These are phyloP conservation scores for Drosophila auraria DNA, from an alignment of 1,140 invertebrate species.

Conservation along the genomic window DNA sequence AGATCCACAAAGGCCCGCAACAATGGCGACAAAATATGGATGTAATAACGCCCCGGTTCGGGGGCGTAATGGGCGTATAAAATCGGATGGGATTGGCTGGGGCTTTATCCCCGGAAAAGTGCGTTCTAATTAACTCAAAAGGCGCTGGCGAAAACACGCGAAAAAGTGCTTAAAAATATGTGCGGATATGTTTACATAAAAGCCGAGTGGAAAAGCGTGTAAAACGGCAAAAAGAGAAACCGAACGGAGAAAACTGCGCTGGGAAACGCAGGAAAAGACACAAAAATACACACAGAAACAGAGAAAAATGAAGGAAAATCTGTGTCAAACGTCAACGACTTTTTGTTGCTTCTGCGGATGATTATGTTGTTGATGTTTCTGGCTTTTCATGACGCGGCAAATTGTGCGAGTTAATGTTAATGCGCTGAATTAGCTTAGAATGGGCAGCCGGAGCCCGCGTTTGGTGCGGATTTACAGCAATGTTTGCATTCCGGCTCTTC, in stretches of 20 bases:
- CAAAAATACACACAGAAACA: slow-evolving; percentile 6
- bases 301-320: slow-evolving; percentile 37
- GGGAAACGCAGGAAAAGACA: slow-evolving; percentile 64
- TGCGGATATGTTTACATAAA: slow-evolving; percentile 59
- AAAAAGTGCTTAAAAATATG: slow-evolving; percentile 71
- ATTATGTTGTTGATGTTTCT: slow-evolving; percentile 36
- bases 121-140: slow-evolving; percentile 68
- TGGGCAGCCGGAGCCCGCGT: slow-evolving; percentile 33
- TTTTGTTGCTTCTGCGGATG: slow-evolving; percentile 25
- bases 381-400: slow-evolving; percentile 61
- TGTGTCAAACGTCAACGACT: slow-evolving; percentile 80
- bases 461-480: slow-evolving; percentile 35
- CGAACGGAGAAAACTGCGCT: slow-evolving; percentile 62
- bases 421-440: slow-evolving; percentile 79
- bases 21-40: slow-evolving; percentile 29
- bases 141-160: slow-evolving; percentile 47
- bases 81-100: slow-evolving; percentile 47
- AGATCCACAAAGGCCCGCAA: slow-evolving; percentile 51
- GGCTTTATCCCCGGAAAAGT: slow-evolving; percentile 57
- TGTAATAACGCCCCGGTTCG: slow-evolving; percentile 33
- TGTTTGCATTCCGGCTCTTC: slow-evolving; percentile 41
- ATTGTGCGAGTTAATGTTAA: slow-evolving; percentile 79
- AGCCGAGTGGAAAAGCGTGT: slow-evolving; percentile 72
- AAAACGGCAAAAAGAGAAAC: slow-evolving; percentile 48
- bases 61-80: slow-evolving; percentile 45